phyloP scores from a whole-genome alignment of 2,888 invertebrate species.

The Tineola bisselliella region DNA sequence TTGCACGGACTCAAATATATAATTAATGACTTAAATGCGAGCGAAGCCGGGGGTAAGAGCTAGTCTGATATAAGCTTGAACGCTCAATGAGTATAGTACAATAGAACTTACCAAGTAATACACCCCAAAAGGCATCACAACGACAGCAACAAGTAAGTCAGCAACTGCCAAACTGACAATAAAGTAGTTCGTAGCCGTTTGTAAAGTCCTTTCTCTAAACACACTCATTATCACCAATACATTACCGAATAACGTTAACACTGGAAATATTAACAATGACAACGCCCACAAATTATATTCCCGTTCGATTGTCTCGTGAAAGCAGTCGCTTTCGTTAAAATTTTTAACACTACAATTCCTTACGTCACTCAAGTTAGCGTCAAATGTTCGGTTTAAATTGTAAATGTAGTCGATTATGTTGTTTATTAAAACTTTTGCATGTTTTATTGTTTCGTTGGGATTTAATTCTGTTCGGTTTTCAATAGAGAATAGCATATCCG shows the following conservation, averaged over 20 bases:
- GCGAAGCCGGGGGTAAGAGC: too few relatives aligned
- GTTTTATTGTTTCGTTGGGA: slow-evolving; percentile 1
- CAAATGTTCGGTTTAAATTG: slow-evolving; percentile 1
- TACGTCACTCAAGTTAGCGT: neutral
- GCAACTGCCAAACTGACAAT: slow-evolving; percentile 97
- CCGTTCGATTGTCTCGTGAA: slow-evolving; percentile 38
- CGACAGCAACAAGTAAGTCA: slow-evolving; percentile 94
- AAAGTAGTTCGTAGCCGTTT: slow-evolving; percentile 98
- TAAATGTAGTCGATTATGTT: neutral
- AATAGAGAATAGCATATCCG: slow-evolving; percentile 22
- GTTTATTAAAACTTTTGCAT: neutral
- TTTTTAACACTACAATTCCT: slow-evolving; percentile 1
- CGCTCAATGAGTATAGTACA: too few relatives aligned
- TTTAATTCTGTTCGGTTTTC: slow-evolving; percentile 34
- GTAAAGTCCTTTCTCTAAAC: slow-evolving; percentile 86
- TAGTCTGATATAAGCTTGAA: too few relatives aligned
- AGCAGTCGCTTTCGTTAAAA: slow-evolving; percentile 21
- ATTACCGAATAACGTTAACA: slow-evolving; percentile 95
- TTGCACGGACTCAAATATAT: too few relatives aligned
- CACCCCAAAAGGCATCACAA: slow-evolving; percentile 99
- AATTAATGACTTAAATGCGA: too few relatives aligned
- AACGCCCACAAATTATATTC: slow-evolving; percentile 86
- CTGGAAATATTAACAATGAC: slow-evolving; percentile 87
- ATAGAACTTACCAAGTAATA: slow-evolving; percentile 98
- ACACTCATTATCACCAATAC: slow-evolving; percentile 96